Percentiles rank a stretch among this genome's conserved stretches.
phyloP scores from a whole-genome alignment of 1,140 invertebrate genomes.

The Ceratina calcarata region DNA sequence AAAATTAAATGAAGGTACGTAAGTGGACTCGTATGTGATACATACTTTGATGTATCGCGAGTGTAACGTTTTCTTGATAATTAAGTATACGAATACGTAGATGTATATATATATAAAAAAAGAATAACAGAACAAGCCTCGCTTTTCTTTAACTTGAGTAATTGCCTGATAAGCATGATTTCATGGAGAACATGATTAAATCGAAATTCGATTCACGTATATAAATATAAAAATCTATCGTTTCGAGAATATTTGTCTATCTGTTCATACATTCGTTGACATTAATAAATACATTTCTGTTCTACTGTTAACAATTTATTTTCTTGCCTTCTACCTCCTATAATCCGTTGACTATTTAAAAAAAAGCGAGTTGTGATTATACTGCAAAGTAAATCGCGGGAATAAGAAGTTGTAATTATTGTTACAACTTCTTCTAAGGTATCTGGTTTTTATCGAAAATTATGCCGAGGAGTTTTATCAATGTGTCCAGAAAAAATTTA shows the following conservation, averaged over 20 bases:
- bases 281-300: conserved; percentile 1
- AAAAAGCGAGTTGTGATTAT: background rate
- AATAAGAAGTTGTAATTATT: background rate
- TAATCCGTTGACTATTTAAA: background rate
- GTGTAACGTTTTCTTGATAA: background rate
- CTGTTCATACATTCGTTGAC: background rate
- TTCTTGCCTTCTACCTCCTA: background rate
- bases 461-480: too few relatives aligned
- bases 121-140: background rate
- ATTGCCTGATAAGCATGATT: background rate
- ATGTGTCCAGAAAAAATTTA: too few relatives aligned
- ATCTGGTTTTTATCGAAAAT: too few relatives aligned
- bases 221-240: conserved; percentile 23
- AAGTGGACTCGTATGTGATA: background rate
- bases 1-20: conserved; percentile 37
- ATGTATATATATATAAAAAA: conserved; percentile 4
- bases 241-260: background rate
- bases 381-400: background rate
- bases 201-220: background rate
- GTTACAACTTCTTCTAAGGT: too few relatives aligned
- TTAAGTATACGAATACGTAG: background rate
- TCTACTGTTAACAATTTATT: background rate
- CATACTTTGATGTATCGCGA: background rate
- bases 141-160: conserved; percentile 2
- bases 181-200: background rate